Evolutionary conservation across 2,797 vertebrate species (phyloP), one percentile per base, ranked within the genome.

Genomic region (Enteromius thamalakanensis): DNA sequence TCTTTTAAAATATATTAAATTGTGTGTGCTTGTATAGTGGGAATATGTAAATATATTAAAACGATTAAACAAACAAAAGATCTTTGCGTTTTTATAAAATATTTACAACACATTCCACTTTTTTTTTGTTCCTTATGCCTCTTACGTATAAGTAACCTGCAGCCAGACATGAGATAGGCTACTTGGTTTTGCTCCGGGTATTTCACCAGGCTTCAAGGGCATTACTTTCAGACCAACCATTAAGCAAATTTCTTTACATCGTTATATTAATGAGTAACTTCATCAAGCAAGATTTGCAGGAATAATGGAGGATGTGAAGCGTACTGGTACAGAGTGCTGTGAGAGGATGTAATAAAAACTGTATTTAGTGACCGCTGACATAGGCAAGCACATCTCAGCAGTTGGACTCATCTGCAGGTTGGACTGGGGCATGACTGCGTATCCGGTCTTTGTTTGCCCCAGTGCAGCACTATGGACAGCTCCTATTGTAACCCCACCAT

Each of bases 401-500:
- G 79, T 58, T 69, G 70, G 69, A 86, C 86, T 77, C 76, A 83
- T 85, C 77, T 85, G 75, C 70, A 65, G 62, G 51, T 75, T 83
- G 49, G 14, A 64, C 65, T 87, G 83, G 86, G 80, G 82, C 82
- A 79, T 89, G 84, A 86, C 71, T 84, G 81, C 45, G 71, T 88
- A 91, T 89, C 86, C 60, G 81, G 81, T 84, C 76, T 90, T 90
- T 90, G 72, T 92, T 91, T 88, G 89, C 84, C 77, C 84, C 77
- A 82, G 86, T 93, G 92, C 92, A 94, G 92, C 88, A 93, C 93
- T 91, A 89, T 74, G 93, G 92, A 94, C 93, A 95, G 92, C 92
- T 94, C 91, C 91, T 79, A 64, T 55, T 79, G 87, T 88, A 78
- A 81, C 84, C 85, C 76, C 84, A 83, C 85, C 71, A 37, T 84